phyloP scores from a whole-genome alignment of 1,140 invertebrate species.

The Tetramorium simillimum region DNA sequence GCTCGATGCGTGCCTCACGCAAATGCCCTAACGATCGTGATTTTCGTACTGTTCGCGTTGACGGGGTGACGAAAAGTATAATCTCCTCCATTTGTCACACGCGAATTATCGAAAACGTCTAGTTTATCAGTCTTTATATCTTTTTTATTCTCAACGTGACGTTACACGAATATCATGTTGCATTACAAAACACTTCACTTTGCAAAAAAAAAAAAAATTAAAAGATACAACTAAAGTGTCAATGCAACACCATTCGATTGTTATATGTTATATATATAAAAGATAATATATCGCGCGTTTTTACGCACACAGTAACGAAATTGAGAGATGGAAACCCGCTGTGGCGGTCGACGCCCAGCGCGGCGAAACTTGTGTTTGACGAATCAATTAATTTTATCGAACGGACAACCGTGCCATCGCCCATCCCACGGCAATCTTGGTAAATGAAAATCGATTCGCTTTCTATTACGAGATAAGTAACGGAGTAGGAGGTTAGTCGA shows the following conservation, averaged over 20 bases:
- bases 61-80: not conserved
- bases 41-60: not conserved
- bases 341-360: not conserved
- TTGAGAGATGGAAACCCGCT: not conserved
- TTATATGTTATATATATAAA: conserved; percentile 1
- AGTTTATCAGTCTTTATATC: not conserved
- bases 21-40: not conserved
- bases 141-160: conserved; percentile 11
- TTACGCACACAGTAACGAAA: not conserved
- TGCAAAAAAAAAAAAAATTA: not conserved
- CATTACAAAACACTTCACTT: not conserved
- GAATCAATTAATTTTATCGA: conserved; percentile 73
- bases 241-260: not conserved
- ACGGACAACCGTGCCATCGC: conserved; percentile 27
- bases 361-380: conserved; percentile 55
- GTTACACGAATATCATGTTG: not conserved
- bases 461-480: conserved; percentile 70
- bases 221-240: not conserved
- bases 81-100: not conserved
- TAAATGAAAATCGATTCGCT: conserved; percentile 73
- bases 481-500: conserved; percentile 6
- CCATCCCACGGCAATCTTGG: conserved; percentile 56
- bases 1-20: not conserved
- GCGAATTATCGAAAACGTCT: not conserved
- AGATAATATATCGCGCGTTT: not conserved